Evolutionary conservation across 2,113 vertebrate genomes (phyloP).

Genomic region (Perognathus longimembris): DNA sequence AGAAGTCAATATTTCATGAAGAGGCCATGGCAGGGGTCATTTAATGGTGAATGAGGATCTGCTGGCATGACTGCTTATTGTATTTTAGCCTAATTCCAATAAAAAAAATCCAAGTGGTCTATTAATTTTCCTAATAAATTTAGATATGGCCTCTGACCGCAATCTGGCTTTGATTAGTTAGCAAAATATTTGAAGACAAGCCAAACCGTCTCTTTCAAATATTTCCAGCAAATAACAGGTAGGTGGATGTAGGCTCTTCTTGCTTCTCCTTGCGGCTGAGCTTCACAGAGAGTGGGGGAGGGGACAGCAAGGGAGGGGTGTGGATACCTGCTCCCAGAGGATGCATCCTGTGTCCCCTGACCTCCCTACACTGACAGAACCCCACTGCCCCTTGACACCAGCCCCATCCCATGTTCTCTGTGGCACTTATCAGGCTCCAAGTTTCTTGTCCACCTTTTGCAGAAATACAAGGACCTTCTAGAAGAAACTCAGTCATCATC

Average conservation of each 20-base stretch:
- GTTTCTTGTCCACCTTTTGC: neutral
- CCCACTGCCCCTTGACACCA: neutral
- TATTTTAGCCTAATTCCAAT: slow-evolving; percentile 87
- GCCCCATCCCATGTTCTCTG: neutral
- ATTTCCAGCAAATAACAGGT: slow-evolving; percentile 80
- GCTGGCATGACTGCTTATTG: slow-evolving; percentile 82
- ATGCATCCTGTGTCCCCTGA: too few relatives aligned
- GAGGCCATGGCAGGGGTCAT: slow-evolving; percentile 79
- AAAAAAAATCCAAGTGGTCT: slow-evolving; percentile 87
- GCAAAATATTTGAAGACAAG: slow-evolving; percentile 85
- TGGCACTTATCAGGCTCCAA: neutral
- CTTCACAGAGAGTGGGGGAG: neutral
- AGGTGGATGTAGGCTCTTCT: slow-evolving; percentile 69
- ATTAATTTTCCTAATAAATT: slow-evolving; percentile 91
- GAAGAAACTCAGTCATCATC: too few relatives aligned
- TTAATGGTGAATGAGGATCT: slow-evolving; percentile 84
- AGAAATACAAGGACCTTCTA: too few relatives aligned
- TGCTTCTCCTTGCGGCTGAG: neutral
- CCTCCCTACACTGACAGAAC: too few relatives aligned
- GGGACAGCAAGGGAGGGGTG: neutral
- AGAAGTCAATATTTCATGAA: slow-evolving; percentile 84
- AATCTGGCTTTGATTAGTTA: slow-evolving; percentile 90
- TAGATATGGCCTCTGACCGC: slow-evolving; percentile 87
- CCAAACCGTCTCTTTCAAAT: slow-evolving; percentile 83
- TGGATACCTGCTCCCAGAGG: neutral